Evolutionary conservation across 1,140 invertebrate species (phyloP).

Genomic region (Reticulitermes speratus): DNA sequence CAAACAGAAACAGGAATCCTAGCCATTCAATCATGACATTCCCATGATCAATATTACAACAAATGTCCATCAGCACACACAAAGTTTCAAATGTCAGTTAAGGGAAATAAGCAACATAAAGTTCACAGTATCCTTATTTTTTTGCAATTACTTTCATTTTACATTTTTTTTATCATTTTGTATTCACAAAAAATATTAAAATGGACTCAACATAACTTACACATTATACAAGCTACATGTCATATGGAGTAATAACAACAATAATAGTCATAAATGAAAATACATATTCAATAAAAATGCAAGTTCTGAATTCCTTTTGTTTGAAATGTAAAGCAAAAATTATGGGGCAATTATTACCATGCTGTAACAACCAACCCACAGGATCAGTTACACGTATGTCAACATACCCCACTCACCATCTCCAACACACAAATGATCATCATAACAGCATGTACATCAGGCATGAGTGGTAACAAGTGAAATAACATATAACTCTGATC

Average conservation of each 20-base stretch:
- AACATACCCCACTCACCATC: neutral
- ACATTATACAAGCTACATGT: neutral
- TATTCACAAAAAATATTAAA: constrained; percentile 4
- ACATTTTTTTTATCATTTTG: neutral
- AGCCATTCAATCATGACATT: no score
- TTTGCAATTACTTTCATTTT: neutral
- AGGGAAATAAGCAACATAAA: no score
- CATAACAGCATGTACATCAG: neutral
- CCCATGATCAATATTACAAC: no score
- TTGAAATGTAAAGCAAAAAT: neutral
- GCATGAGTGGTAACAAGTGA: neutral
- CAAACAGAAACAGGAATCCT: no score
- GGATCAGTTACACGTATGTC: neutral
- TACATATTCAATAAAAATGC: neutral
- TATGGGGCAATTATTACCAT: neutral
- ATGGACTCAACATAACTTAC: neutral
- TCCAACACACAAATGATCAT: neutral
- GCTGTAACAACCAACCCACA: neutral
- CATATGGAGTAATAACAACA: neutral
- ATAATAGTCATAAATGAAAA: neutral
- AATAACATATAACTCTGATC: neutral
- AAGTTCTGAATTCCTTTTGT: neutral
- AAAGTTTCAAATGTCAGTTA: no score
- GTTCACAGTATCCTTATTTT: neutral
- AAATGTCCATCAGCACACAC: no score